These are phyloP conservation scores for Fragum whitleyi DNA, from an alignment of 2,888 invertebrate genomes.

Conservation along the genomic window DNA sequence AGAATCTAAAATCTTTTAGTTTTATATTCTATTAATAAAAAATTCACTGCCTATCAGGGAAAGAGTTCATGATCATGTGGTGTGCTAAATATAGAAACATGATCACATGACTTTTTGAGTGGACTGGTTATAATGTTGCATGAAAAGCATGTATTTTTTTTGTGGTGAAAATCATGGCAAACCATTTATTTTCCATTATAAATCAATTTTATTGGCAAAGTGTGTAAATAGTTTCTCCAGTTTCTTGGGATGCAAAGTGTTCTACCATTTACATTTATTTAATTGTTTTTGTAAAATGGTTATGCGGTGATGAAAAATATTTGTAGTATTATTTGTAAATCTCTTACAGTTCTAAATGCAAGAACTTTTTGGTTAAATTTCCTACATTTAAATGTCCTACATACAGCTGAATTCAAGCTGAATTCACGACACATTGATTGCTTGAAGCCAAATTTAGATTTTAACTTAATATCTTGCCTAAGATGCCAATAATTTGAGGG, in stretches of 20 bases:
- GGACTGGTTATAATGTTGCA: slow-evolving; percentile 10
- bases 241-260: slow-evolving; percentile 15
- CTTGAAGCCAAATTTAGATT: no score
- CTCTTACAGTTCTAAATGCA: no score
- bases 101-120: slow-evolving; percentile 5
- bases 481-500: no score
- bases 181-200: slow-evolving; percentile 9
- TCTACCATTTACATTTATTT: slow-evolving; percentile 2
- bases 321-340: no score
- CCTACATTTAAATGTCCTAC: no score
- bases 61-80: slow-evolving; percentile 9
- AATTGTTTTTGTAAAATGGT: neutral
- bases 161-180: slow-evolving; percentile 23
- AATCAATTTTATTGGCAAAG: neutral
- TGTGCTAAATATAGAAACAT: neutral
- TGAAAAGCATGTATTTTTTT: slow-evolving; percentile 18
- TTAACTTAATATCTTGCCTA: no score
- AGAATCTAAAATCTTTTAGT: neutral
- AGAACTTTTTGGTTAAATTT: no score
- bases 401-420: no score
- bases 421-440: no score
- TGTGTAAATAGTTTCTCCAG: slow-evolving; percentile 6
- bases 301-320: no score
- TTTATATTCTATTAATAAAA: neutral
- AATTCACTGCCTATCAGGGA: slow-evolving; percentile 6